phyloP scores from a whole-genome alignment of 2,888 invertebrate species.

The Drosophila rubida region DNA sequence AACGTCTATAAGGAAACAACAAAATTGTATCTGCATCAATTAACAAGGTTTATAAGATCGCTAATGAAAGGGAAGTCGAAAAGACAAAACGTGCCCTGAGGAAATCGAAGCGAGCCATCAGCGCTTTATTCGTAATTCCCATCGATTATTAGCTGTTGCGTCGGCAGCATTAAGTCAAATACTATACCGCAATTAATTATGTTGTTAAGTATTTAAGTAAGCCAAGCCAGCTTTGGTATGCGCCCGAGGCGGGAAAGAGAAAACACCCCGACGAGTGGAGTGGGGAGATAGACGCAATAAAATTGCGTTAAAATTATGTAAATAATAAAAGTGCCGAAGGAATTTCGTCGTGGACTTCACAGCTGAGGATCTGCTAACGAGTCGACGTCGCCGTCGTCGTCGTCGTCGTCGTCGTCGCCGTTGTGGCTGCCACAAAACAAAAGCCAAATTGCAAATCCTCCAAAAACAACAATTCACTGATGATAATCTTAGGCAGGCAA shows the following conservation, averaged over 20 bases:
- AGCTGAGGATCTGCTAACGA: slow-evolving; percentile 58
- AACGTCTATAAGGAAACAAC: too few relatives aligned
- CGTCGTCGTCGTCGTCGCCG: slow-evolving; percentile 6
- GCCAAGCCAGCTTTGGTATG: neutral
- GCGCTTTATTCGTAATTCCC: too few relatives aligned
- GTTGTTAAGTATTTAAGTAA: slow-evolving; percentile 1
- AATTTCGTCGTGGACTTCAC: slow-evolving; percentile 18
- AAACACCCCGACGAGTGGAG: neutral
- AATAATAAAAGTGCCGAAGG: slow-evolving; percentile 41
- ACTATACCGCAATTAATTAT: slow-evolving; percentile 1
- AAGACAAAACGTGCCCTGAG: too few relatives aligned
- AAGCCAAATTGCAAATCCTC: slow-evolving; percentile 60
- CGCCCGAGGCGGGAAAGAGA: neutral
- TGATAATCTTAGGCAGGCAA: slow-evolving; percentile 75
- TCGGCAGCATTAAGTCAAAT: slow-evolving; percentile 1
- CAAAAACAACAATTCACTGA: slow-evolving; percentile 68
- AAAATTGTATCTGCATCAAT: too few relatives aligned
- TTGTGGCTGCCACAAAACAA: slow-evolving; percentile 33
- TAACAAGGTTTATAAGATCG: too few relatives aligned
- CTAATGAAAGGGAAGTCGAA: too few relatives aligned
- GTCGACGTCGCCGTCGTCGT: slow-evolving; percentile 19
- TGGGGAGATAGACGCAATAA: slow-evolving; percentile 1
- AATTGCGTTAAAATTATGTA: slow-evolving; percentile 57
- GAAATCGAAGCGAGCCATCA: too few relatives aligned
- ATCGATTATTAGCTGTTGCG: neutral